A percentile compares a stretch with the other conserved stretches of the same genome.
phyloP scores from a whole-genome alignment of 2,797 vertebrate genomes.

The Oryzias sinensis region DNA sequence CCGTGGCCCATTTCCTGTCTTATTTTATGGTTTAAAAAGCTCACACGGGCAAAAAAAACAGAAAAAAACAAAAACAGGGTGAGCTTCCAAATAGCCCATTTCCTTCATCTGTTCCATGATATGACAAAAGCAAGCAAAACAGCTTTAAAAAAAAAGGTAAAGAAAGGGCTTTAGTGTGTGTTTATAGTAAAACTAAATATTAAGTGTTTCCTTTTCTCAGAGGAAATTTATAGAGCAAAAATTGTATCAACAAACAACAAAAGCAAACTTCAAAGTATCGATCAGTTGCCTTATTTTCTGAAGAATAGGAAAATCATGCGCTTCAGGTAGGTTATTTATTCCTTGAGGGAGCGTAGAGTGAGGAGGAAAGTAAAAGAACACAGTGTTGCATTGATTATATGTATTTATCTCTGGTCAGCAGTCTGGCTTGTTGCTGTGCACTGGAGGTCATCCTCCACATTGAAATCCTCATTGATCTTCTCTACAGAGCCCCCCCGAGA shows the following conservation, averaged over 20 bases:
- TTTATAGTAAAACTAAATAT: slow-evolving; percentile 8
- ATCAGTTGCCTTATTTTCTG: slow-evolving; percentile 36
- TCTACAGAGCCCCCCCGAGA: slow-evolving; percentile 67
- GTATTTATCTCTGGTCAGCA: slow-evolving; percentile 71
- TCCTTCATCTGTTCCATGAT: slow-evolving; percentile 48
- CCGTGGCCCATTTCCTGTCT: slow-evolving; percentile 57
- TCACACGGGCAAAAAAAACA: slow-evolving; percentile 50
- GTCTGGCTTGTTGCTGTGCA: slow-evolving; percentile 66
- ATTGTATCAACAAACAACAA: slow-evolving; percentile 7
- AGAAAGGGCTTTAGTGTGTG: neutral
- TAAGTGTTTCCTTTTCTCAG: neutral
- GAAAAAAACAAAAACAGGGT: slow-evolving; percentile 60
- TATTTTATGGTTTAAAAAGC: slow-evolving; percentile 57
- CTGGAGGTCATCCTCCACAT: slow-evolving; percentile 73
- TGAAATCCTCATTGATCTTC: slow-evolving; percentile 75
- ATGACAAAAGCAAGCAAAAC: slow-evolving; percentile 11
- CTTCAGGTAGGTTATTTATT: slow-evolving; percentile 70
- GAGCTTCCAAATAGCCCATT: slow-evolving; percentile 41
- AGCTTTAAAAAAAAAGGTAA: too few species aligned
- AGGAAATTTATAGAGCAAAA: slow-evolving; percentile 6
- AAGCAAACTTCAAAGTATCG: slow-evolving; percentile 38
- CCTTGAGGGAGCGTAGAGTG: slow-evolving; percentile 59
- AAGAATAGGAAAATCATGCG: slow-evolving; percentile 65
- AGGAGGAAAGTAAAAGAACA: slow-evolving; percentile 30
- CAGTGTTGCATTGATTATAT: slow-evolving; percentile 63